Evolutionary conservation across 2,888 invertebrate genomes (phyloP), one percentile per base, ranked within the genome.

Genomic region (Epinotia brunnichana): DNA sequence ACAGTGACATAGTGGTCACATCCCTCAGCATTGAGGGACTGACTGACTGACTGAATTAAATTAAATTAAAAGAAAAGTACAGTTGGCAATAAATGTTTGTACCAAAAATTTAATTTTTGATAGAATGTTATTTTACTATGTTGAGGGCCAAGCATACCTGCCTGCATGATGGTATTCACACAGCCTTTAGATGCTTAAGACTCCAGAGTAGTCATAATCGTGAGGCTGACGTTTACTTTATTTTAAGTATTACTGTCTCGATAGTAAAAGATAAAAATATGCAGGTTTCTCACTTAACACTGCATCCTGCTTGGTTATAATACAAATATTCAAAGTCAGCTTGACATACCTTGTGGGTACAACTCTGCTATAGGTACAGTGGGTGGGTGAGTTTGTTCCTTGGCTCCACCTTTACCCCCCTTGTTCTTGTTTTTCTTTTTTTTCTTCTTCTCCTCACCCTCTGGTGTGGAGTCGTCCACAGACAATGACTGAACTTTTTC

Each of bases 361-460:
- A 99, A 94, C 69, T 98, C 97, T 2, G 95, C 94, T 76, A 99
- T 96, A 0, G 99, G 96, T 80, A 98, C 94, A n/a, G 97, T 95
- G 11, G 99, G 98, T 17, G 98, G 97, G 86, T 96, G 94, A 0
- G 97, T 97, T 88, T 97, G 97, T 77, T 91, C 92, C 75, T 94
- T 94, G 5, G 80, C 80, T 11, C 83, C 77, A 10, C 84, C 83
- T 78, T 90, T 90, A 77, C 87, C 81, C 68, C 93, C 91, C 77
- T 95, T 95, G 74, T 93, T 94, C 80, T 95, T 94, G 77, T 95
- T 94, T 88, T 96, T 95, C 90, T 96, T 95, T 82, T 95, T 95
- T 79, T 95, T 95, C 82, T 95, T 94, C 72, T 94, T 95, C 80
- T 95, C 93, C 76, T 95, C 94, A 71, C 92, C 92, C 77, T 94